Base-by-base conservation (phyloP, 1,140 invertebrate genomes). In the Formica selysi region DNA sequence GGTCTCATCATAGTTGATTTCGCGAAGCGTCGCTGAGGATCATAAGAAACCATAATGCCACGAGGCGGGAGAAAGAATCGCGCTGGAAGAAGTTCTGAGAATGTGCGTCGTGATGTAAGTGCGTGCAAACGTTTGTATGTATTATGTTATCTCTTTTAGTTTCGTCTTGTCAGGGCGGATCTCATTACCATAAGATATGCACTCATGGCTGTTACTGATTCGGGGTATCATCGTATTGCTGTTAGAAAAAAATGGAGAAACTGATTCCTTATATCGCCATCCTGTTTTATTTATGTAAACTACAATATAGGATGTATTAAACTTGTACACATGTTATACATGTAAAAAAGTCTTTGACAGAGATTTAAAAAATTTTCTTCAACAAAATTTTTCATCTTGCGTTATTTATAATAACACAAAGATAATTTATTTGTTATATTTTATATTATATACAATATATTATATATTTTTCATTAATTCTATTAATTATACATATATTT, bases 81-180 rank as follows among this genome's bases (percentile, higher is more conserved):
- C 79, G 73, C 84, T 87, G 87, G 84, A 76, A 81, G 59, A 79
- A 80, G 71, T 91, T 91, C 90, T 61, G 54, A 76, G 87, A 90
- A 76, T 86, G 62, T 86, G 76, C 85, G 85, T 86, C 22, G 51
- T 84, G 65, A 90, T 83, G 22, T 87, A 83, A 87, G 41, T 91
- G 74, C 61, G 86, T 91, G 38, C 38, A 61, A 51, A 87, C 36
- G 64, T 51, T 71, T 80, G 41, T 78, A 62, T 83, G 59, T 80
- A 57, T 85, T 68, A 71, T 32, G 80, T 78, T 90, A 90, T 90
- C 88, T 87, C 68, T 4, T 65, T 79, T 86, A 54, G 71, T 80
- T 51, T 86, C 44, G 10, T 85, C 87, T 86, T 76, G 74, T 67
- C 65, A 44, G 19, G 32, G 22, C 57, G 64, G 84, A 90, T 91